These are phyloP conservation scores for Tauraco erythrolophus DNA, from an alignment of 2,113 vertebrate species.

Conservation along the genomic window DNA sequence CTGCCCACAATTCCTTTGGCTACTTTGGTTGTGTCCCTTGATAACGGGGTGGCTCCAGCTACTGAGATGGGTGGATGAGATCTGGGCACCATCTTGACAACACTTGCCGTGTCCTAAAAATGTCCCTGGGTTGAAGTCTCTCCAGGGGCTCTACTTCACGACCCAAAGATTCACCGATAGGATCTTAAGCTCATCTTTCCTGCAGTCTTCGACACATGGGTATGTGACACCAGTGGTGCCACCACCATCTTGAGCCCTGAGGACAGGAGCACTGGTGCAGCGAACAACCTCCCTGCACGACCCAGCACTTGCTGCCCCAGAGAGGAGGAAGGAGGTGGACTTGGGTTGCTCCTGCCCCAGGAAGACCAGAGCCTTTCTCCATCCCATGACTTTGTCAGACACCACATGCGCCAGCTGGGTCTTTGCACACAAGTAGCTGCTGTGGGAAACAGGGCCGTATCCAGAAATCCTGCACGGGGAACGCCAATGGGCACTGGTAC, in stretches of 20 bases:
- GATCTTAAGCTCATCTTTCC: background rate
- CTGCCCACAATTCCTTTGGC: background rate
- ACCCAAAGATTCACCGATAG: background rate
- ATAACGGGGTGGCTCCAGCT: background rate
- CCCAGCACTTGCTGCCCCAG: background rate
- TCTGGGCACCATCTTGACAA: background rate
- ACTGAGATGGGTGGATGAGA: background rate
- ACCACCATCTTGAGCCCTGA: background rate
- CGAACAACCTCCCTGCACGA: background rate
- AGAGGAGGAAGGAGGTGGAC: background rate
- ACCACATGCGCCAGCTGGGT: rapidly evolving
- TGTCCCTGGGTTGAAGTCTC: rapidly evolving
- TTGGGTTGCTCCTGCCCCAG: background rate
- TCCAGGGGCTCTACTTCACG: background rate
- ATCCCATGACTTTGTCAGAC: rapidly evolving
- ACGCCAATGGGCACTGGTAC: too few species aligned
- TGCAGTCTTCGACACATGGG: background rate
- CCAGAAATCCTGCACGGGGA: background rate
- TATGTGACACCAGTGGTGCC: background rate
- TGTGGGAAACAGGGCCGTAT: background rate
- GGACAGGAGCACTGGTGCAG: background rate
- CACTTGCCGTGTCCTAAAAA: rapidly evolving
- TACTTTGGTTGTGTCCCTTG: background rate
- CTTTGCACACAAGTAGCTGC: background rate
- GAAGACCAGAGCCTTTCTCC: background rate